Evolutionary conservation across 2,113 vertebrate genomes (phyloP).

Genomic region (Madoqua kirkii): DNA sequence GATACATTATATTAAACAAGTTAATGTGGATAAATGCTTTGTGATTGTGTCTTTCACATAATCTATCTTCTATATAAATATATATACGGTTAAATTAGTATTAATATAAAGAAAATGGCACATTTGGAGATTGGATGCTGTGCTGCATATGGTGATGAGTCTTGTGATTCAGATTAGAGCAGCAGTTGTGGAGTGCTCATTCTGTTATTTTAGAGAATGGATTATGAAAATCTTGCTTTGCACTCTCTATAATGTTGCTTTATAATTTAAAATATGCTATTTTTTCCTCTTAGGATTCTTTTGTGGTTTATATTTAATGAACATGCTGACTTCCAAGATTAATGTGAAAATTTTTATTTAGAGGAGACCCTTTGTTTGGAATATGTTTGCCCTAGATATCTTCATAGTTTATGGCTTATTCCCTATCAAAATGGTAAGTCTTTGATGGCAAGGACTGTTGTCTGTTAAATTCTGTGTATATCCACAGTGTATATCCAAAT

Average conservation of each 20-base stretch:
- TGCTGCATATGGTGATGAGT: neutral
- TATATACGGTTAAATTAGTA: neutral
- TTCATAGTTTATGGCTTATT: neutral
- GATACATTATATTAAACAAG: neutral
- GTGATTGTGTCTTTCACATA: neutral
- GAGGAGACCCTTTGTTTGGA: neutral
- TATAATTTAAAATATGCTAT: neutral
- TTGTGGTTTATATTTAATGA: slow-evolving; percentile 17
- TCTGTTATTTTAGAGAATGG: neutral
- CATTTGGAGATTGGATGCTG: neutral
- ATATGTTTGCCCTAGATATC: neutral
- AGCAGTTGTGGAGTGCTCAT: neutral
- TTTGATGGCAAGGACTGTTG: neutral
- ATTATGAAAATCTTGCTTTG: neutral
- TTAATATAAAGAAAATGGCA: neutral
- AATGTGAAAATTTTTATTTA: neutral
- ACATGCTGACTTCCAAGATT: neutral
- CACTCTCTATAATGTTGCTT: neutral
- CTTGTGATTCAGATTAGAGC: neutral
- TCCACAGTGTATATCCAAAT: neutral
- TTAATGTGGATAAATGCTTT: neutral
- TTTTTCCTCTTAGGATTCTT: neutral
- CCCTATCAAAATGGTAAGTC: neutral
- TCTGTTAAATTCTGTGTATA: neutral
- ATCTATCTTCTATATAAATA: neutral